Base-by-base conservation (phyloP, 2,797 vertebrate species). In the Pseudocheirus occidentalis region DNA sequence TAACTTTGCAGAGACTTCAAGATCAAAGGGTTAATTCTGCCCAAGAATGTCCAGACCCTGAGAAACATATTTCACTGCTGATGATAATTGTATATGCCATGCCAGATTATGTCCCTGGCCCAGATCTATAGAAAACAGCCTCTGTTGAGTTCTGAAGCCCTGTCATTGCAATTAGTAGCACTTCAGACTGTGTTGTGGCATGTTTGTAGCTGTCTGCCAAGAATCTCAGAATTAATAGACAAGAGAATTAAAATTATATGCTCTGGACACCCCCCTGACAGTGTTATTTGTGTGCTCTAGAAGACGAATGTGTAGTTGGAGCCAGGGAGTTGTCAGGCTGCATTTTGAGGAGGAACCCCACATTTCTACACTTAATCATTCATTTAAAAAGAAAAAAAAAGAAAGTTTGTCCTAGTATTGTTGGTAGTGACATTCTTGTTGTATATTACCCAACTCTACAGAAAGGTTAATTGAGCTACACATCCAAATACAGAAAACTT, bases 131-230 rank as follows among this genome's bases (percentile, higher is more conserved):
- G 40, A 90, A 90, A 94, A 55, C 0, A 54, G 56, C n/a, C 4
- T 58, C 3, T 56, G 2, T 40, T 56, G 40, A 46, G 40, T 90
- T 95, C 90, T n/a, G 56, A 59, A 59, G n/a, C 27, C 12, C 12
- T 89, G 24, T 58, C 31, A 95, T 10, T 95, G 62, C 87, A 93
- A 62, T 91, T 93, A 90, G 28, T 59, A 94, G 87, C 27, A 89
- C 90, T 91, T 96, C 55, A 92, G 16, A 92, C 14, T 94, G 3
- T 46, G 59, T 92, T 93, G 90, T 93, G 94, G n/a, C 27, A 53
- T 50, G 11, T 53, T 28, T 91, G 29, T 5, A 21, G 9, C 66
- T 81, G 50, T 31, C 91, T 93, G 12, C 27, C 24, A 46, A 40
- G 6, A 93, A 28, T 92, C 24, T 94, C 9, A 57, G 46, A 58